Base-by-base conservation (phyloP, 1,140 invertebrate species). In the Steinernema khuongi region DNA sequence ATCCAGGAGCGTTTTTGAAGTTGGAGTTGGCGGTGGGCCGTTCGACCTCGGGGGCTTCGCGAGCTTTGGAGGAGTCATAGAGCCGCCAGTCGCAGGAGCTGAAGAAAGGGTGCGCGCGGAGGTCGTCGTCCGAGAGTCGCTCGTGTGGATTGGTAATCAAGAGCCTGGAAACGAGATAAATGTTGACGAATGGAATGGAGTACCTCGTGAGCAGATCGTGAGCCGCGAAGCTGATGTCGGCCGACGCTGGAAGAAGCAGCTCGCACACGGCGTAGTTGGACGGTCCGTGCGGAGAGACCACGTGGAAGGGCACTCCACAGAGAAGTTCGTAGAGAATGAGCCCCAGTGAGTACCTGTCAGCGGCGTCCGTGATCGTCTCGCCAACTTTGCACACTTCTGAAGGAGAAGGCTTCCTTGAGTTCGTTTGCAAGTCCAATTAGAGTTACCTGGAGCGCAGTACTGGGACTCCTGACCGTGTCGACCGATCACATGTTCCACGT, bases 21-120 rank as follows among this genome's bases (percentile, higher is more conserved):
- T 60, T 60, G 50, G 7, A 14, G 11, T 11, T 7, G 26, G 50
- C 11, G 4, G 14, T 22, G 19, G 50, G 4, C 19, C 26, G 50
- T 22, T 60, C 26, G 4, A 60, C 22, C 4, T 26, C 4, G 2
- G 50, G 7, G 14, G 50, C n/a, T n/a, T n/a, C n/a, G n/a, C n/a
- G 4, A 60, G 50, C 50, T 60, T 22, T 60, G 7, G 36, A n/a
- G n/a, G n/a, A 11, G 22, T 60, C 50, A 60, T 60, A 60, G 7
- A 4, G 11, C 26, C 11, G 2, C 50, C 50, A 60, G 22, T 60
- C 50, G 22, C 50, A 60, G 22, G 50, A 60, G 50, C 11, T 60
- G 50, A 60, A 60, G 50, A 60, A 60, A 14, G 50, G 50, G 19
- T 60, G 50, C 11, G 50, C 50, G 22, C 50, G 50, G 19, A 60